Conservation (phyloP, 2,113 vertebrate genomes). For the Coturnix japonica region DNA sequence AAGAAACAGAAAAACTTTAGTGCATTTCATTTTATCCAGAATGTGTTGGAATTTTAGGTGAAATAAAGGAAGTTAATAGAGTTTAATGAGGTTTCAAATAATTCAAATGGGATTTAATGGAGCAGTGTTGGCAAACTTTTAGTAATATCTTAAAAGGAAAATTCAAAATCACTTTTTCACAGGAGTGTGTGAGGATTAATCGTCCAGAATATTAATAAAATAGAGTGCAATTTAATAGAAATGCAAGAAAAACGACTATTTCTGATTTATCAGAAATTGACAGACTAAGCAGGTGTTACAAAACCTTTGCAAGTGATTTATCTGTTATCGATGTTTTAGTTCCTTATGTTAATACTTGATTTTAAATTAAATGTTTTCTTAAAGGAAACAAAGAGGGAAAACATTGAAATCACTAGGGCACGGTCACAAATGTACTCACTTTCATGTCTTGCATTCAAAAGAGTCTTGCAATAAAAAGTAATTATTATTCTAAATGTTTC, state of each 20-base stretch:
- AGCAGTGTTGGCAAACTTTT: neutral
- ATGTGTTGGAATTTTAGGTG: neutral
- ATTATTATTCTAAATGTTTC: neutral
- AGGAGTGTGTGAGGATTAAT: neutral
- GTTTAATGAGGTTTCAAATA: neutral
- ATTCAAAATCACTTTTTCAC: neutral
- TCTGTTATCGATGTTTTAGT: neutral
- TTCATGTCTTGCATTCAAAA: neutral
- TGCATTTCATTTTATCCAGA: neutral
- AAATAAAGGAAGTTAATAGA: neutral
- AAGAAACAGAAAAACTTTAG: neutral
- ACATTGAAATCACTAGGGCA: neutral
- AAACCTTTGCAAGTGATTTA: neutral
- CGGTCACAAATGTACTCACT: neutral
- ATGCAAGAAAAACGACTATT: neutral
- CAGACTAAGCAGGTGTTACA: neutral
- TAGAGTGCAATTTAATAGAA: neutral
- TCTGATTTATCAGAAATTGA: neutral
- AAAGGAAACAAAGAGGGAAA: neutral
- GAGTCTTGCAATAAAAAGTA: neutral
- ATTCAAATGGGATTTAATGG: neutral
- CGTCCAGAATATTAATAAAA: neutral
- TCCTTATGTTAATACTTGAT: neutral
- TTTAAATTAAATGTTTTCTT: neutral
- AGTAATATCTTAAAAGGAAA: neutral